These are phyloP conservation scores for Acleris literana DNA, from an alignment of 2,888 invertebrate species.

Conservation along the genomic window DNA sequence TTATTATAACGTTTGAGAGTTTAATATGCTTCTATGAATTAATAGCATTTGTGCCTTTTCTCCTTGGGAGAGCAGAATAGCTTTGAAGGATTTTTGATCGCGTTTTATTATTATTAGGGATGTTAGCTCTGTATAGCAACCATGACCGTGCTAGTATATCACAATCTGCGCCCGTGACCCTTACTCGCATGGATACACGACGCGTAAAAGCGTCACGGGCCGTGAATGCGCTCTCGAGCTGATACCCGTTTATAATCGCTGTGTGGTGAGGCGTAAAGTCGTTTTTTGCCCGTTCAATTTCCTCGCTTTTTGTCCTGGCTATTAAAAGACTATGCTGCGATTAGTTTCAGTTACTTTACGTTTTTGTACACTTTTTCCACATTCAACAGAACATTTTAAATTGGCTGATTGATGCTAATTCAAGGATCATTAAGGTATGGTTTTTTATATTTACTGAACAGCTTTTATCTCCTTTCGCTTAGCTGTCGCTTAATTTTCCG, in stretches of 20 bases:
- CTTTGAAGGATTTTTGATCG: too few relatives aligned
- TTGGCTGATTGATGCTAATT: neutral
- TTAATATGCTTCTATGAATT: too few relatives aligned
- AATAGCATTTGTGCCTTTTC: too few relatives aligned
- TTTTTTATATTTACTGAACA: too few relatives aligned
- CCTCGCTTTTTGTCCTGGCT: slow-evolving; percentile 22
- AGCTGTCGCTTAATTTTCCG: too few relatives aligned
- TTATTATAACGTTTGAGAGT: too few relatives aligned
- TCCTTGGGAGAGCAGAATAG: too few relatives aligned
- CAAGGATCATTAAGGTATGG: too few relatives aligned
- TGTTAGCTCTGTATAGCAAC: too few relatives aligned
- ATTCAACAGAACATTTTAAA: neutral
- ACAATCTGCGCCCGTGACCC: neutral
- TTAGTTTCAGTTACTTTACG: slow-evolving; percentile 32
- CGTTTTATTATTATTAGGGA: too few relatives aligned
- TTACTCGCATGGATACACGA: neutral
- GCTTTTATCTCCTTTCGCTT: too few relatives aligned
- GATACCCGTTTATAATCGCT: slow-evolving; percentile 18
- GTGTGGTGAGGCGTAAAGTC: slow-evolving; percentile 9
- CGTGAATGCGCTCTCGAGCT: neutral
- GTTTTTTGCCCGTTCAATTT: slow-evolving; percentile 26
- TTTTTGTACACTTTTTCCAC: slow-evolving; percentile 8
- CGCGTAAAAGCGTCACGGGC: neutral
- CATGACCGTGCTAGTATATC: too few relatives aligned
- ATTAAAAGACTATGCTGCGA: slow-evolving; percentile 20